These are phyloP conservation scores for Tetropium fuscum DNA, from an alignment of 2,888 invertebrate species.

Conservation along the genomic window DNA sequence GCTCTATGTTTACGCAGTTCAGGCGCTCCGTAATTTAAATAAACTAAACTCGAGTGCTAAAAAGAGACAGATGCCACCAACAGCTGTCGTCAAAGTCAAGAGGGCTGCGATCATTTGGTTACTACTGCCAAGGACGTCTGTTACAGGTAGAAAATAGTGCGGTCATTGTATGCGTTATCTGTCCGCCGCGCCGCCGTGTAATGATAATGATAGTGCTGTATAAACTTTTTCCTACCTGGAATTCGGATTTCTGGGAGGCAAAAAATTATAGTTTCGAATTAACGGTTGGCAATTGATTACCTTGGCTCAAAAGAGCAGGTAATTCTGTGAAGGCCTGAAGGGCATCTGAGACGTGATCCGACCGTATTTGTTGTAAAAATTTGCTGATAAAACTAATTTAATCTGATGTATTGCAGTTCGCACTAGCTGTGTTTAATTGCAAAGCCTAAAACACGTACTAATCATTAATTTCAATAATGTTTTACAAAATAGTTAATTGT, in stretches of 20 bases:
- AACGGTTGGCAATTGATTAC: slow-evolving; percentile 45
- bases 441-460: too few species aligned
- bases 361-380: too few species aligned
- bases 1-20: slow-evolving; percentile 10
- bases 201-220: background rate
- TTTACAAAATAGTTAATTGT: too few species aligned
- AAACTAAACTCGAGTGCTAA: slow-evolving; percentile 13
- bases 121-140: slow-evolving; percentile 32
- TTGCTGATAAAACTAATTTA: too few species aligned
- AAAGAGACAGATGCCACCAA: slow-evolving; percentile 22
- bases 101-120: slow-evolving; percentile 28
- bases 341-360: too few species aligned
- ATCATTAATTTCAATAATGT: too few species aligned
- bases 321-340: too few species aligned
- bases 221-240: slow-evolving; percentile 22
- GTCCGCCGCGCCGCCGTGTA: background rate
- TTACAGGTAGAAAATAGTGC: slow-evolving; percentile 27
- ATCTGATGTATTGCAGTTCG: too few species aligned
- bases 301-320: too few species aligned
- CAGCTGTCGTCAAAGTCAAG: slow-evolving; percentile 38
- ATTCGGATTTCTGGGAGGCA: slow-evolving; percentile 38
- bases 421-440: too few species aligned
- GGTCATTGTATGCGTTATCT: background rate
- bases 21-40: slow-evolving; percentile 18
- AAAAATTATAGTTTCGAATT: slow-evolving; percentile 50